Conservation (phyloP, 1,140 invertebrate genomes). For the Neodiprion fabricii region DNA sequence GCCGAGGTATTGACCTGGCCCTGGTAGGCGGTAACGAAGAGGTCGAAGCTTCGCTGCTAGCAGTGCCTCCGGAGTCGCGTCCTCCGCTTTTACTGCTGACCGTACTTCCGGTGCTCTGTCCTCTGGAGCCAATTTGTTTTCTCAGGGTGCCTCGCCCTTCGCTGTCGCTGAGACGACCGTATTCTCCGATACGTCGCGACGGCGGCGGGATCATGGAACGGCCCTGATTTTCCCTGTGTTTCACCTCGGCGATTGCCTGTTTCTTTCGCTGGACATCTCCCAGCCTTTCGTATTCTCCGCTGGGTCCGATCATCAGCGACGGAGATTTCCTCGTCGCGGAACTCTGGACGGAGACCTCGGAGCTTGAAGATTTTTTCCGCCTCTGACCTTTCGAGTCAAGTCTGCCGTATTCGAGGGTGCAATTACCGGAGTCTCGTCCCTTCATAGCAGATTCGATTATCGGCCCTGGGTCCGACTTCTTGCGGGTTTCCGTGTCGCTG, state of each 20-base stretch:
- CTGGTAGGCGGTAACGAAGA: constrained; percentile 66
- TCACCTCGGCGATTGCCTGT: constrained; percentile 43
- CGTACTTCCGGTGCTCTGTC: constrained; percentile 59
- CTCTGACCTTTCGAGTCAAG: constrained; percentile 43
- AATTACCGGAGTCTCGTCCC: constrained; percentile 47
- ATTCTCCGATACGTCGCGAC: constrained; percentile 64
- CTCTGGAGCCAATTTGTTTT: constrained; percentile 49
- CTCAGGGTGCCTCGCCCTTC: constrained; percentile 53
- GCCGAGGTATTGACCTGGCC: constrained; percentile 65
- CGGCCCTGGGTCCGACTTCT: constrained; percentile 53
- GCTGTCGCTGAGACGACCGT: constrained; percentile 65
- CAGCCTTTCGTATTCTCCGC: constrained; percentile 52
- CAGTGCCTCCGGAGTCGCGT: constrained; percentile 62
- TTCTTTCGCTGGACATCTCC: constrained; percentile 47
- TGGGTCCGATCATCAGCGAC: constrained; percentile 14
- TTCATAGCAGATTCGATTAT: constrained; percentile 39
- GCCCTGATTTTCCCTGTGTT: constrained; percentile 60
- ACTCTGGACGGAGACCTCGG: constrained; percentile 43
- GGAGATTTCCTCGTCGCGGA: constrained; percentile 43
- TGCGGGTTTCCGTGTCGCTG: constrained; percentile 65
- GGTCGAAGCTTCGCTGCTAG: constrained; percentile 65
- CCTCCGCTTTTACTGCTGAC: constrained; percentile 60
- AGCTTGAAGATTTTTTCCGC: constrained; percentile 32
- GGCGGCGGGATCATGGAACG: constrained; percentile 69
- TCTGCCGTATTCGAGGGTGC: constrained; percentile 53